A percentile compares a stretch with the other conserved stretches of the same genome.
phyloP scores from a whole-genome alignment of 2,797 vertebrate species.

The Otus scops region DNA sequence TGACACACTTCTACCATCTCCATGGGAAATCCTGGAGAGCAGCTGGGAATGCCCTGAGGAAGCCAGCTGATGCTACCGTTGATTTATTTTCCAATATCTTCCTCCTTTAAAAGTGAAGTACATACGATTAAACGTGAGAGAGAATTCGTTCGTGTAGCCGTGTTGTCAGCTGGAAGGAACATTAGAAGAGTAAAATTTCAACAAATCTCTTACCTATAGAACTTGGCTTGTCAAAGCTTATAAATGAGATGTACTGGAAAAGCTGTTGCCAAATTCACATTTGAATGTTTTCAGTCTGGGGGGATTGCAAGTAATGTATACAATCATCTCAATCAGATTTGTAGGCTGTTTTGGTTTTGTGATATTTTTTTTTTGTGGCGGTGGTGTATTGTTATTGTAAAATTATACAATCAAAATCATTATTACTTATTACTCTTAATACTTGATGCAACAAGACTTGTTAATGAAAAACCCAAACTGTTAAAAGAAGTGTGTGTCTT shows the following conservation, averaged over 20 bases:
- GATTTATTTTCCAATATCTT: background rate
- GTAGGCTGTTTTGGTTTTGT: background rate
- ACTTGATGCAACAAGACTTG: background rate
- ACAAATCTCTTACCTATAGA: background rate
- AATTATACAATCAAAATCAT: background rate
- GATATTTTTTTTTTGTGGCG: background rate
- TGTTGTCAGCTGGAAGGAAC: background rate
- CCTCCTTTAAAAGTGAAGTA: background rate
- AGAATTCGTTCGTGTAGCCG: background rate
- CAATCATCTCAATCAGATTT: background rate
- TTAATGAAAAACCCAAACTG: background rate
- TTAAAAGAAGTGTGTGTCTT: background rate
- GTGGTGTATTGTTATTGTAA: background rate
- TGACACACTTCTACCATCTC: background rate
- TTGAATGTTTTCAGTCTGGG: background rate
- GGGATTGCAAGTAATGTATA: background rate
- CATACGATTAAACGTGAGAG: rapidly evolving
- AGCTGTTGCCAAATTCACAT: background rate
- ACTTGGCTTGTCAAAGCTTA: background rate
- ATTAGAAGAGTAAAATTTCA: background rate
- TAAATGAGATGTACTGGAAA: background rate
- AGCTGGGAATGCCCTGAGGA: background rate
- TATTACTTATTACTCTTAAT: background rate
- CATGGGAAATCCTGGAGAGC: background rate
- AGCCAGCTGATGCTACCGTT: background rate